phyloP scores from a whole-genome alignment of 2,797 vertebrate species.

The Orientallactaga sibirica region DNA sequence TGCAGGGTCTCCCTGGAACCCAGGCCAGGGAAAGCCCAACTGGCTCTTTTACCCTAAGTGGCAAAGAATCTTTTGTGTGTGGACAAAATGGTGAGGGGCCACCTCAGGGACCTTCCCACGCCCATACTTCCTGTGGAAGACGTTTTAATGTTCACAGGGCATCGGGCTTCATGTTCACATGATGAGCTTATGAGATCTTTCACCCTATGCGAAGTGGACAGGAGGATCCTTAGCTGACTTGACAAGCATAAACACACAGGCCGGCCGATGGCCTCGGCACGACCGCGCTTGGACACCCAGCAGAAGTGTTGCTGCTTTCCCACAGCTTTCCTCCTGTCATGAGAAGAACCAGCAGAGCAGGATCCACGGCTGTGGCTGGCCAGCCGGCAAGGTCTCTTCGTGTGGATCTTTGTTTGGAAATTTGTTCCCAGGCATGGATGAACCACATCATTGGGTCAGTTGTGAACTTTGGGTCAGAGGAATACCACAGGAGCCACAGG shows the following conservation, averaged over 20 bases:
- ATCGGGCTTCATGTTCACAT: neutral
- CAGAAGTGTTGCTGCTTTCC: conserved; percentile 66
- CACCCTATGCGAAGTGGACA: neutral
- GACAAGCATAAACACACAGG: neutral
- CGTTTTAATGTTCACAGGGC: neutral
- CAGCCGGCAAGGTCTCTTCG: conserved; percentile 65
- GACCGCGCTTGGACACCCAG: conserved; percentile 56
- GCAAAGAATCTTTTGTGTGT: neutral
- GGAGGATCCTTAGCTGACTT: conserved; percentile 48
- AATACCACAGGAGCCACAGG: neutral
- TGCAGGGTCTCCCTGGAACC: neutral
- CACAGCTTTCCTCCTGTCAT: conserved; percentile 62
- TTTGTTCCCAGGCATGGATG: conserved; percentile 48
- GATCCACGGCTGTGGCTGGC: conserved; percentile 3
- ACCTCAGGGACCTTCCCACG: neutral
- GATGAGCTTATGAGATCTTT: neutral
- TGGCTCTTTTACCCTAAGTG: neutral
- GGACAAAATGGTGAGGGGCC: neutral
- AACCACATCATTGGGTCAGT: conserved; percentile 20
- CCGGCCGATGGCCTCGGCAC: neutral
- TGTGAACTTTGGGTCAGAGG: conserved; percentile 59
- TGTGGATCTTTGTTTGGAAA: conserved; percentile 61
- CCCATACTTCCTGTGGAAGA: conserved; percentile 1
- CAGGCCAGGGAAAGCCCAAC: neutral
- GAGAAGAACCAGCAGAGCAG: conserved; percentile 64